These are phyloP conservation scores for Machaerirhynchus nigripectus DNA, from an alignment of 2,113 vertebrate species.

Conservation along the genomic window DNA sequence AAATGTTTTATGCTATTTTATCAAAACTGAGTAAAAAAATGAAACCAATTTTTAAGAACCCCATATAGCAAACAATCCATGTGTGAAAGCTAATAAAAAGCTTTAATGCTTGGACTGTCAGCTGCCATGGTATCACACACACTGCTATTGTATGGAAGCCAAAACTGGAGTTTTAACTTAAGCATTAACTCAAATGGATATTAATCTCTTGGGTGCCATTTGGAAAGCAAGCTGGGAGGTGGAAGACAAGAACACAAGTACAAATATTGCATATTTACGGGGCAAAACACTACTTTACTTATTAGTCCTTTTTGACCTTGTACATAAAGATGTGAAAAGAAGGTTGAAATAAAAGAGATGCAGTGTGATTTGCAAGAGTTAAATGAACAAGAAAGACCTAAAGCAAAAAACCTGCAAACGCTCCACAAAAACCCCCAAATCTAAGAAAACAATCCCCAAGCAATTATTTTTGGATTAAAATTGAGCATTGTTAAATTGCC, in stretches of 20 bases:
- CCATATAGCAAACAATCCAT: background rate
- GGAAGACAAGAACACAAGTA: background rate
- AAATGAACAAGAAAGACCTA: background rate
- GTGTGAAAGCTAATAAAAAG: constrained; percentile 11
- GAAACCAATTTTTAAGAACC: background rate
- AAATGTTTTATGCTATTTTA: background rate
- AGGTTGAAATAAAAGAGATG: background rate
- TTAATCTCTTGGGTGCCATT: constrained; percentile 24
- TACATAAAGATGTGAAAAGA: background rate
- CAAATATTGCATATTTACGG: background rate
- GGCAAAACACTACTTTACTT: background rate
- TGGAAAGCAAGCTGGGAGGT: background rate
- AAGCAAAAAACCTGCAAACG: background rate
- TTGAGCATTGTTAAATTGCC: background rate
- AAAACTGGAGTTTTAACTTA: constrained; percentile 9
- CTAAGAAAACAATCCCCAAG: background rate
- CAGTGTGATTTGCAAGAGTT: background rate
- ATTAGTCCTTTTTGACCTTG: background rate
- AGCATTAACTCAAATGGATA: constrained; percentile 20
- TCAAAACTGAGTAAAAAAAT: background rate
- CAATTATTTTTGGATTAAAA: background rate
- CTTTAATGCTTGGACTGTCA: background rate
- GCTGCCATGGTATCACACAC: background rate
- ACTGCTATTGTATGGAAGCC: background rate
- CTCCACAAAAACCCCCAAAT: accelerated